Percentiles rank a stretch among this genome's conserved stretches.
These are phyloP conservation scores for Coelinius sp. DNA, from an alignment of 2,888 invertebrate species.

Conservation along the genomic window DNA sequence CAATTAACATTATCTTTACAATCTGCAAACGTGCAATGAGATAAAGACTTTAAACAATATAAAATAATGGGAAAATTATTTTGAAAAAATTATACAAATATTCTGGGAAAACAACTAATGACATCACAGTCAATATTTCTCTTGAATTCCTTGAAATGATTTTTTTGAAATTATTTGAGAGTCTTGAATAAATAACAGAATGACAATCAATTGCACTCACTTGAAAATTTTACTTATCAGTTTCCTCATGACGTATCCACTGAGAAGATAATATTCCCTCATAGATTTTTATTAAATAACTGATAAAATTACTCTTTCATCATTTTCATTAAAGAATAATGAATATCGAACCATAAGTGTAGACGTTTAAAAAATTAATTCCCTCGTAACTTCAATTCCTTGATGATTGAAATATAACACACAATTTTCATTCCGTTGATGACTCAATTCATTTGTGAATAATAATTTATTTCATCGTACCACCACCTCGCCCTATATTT, in stretches of 20 bases:
- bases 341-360: not conserved
- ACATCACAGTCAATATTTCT: not conserved
- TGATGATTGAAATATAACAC: not conserved
- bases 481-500: not conserved
- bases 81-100: not conserved
- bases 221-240: not conserved
- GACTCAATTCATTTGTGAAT: not conserved
- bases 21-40: not conserved
- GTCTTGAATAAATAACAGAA: not conserved
- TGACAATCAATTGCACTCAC: not conserved
- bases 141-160: too few species aligned
- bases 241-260: not conserved
- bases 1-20: conserved; percentile 19
- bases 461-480: not conserved
- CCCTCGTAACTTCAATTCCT: not conserved
- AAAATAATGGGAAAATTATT: not conserved
- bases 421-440: not conserved
- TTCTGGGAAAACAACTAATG: not conserved
- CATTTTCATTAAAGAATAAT: not conserved
- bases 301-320: not conserved
- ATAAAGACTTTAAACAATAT: not conserved
- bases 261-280: not conserved
- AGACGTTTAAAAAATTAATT: too few species aligned
- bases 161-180: too few species aligned
- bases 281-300: not conserved